Conservation (phyloP, 2,888 invertebrate species). For the Noctua janthe region DNA sequence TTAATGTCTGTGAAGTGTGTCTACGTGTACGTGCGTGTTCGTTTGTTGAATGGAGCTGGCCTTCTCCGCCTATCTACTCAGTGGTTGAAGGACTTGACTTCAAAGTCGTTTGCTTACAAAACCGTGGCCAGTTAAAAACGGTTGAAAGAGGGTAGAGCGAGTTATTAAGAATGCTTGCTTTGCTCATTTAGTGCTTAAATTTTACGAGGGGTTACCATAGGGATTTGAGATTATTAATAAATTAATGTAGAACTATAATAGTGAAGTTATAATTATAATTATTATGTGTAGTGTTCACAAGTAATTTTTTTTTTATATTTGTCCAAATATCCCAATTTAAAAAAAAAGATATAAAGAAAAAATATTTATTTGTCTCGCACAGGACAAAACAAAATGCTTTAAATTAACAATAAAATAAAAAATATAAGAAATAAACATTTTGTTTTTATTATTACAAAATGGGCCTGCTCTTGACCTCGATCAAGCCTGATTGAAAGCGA, state of each 20-base stretch:
- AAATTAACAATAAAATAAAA: no score
- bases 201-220: not conserved
- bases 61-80: not conserved
- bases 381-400: no score
- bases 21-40: not conserved
- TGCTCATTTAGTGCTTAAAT: slow-evolving; percentile 7
- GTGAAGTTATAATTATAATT: not conserved
- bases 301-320: no score
- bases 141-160: slow-evolving; percentile 8
- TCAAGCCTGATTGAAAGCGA: no score
- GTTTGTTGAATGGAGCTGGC: not conserved
- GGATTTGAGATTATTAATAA: not conserved
- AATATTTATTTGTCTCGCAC: no score
- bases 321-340: no score
- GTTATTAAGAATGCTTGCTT: slow-evolving; percentile 34
- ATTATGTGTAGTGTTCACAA: no score
- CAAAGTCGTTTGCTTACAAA: slow-evolving; percentile 50
- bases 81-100: slow-evolving; percentile 27
- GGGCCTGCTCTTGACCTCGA: no score
- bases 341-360: no score
- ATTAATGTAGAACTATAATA: not conserved
- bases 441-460: no score
- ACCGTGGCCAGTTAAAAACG: slow-evolving; percentile 45
- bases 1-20: not conserved
- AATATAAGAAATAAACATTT: no score